A percentile compares a stretch with the other conserved stretches of the same genome.
Conservation (phyloP, 2,888 invertebrate genomes). For the Drosophila lutescens region DNA sequence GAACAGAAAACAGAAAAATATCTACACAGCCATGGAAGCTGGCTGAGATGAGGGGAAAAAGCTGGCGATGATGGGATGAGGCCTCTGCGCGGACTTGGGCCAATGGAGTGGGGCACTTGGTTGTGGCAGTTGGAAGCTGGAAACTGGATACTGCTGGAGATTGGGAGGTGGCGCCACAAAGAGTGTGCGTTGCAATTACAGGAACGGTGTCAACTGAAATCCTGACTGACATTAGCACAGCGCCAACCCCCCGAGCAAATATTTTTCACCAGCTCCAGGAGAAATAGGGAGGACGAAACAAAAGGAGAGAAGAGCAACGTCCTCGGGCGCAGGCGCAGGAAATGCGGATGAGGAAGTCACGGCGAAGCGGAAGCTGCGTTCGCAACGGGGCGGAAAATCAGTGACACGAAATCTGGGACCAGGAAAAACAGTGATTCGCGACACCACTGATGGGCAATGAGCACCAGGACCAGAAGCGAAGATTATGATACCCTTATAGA, state of each 20-base stretch:
- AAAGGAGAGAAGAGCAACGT: not conserved
- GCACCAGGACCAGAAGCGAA: not conserved
- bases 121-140: slow-evolving; percentile 12
- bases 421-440: slow-evolving; percentile 20
- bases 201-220: slow-evolving; percentile 74
- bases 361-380: slow-evolving; percentile 54
- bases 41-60: slow-evolving; percentile 31
- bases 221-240: slow-evolving; percentile 74
- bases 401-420: slow-evolving; percentile 27
- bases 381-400: slow-evolving; percentile 13
- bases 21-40: slow-evolving; percentile 67
- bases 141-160: slow-evolving; percentile 20
- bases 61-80: slow-evolving; percentile 45
- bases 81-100: slow-evolving; percentile 64
- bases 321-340: slow-evolving; percentile 58
- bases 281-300: not conserved
- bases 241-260: slow-evolving; percentile 55
- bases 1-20: slow-evolving; percentile 65
- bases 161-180: slow-evolving; percentile 33
- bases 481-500: not conserved
- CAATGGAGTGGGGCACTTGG: slow-evolving; percentile 18
- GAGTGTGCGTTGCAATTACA: slow-evolving; percentile 67
- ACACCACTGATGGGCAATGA: slow-evolving; percentile 6
- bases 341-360: slow-evolving; percentile 35
- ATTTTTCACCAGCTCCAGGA: slow-evolving; percentile 40